Evolutionary conservation across 2,888 invertebrate genomes (phyloP).

Genomic region (Cantharis rufa): DNA sequence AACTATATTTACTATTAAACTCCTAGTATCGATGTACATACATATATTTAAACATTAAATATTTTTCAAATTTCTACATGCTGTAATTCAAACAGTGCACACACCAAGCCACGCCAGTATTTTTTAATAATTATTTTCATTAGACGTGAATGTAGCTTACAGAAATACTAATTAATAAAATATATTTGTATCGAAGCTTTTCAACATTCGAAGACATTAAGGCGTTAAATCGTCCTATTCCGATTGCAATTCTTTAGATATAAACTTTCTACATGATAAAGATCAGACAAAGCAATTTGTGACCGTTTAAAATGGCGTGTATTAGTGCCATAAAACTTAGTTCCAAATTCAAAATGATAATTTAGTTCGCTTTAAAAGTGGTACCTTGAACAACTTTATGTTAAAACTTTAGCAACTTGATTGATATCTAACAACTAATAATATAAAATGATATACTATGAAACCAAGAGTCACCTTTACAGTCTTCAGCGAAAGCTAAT

Average conservation of each 20-base stretch:
- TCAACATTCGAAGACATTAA: neutral
- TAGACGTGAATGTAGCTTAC: no score
- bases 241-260: neutral
- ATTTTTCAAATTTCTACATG: no score
- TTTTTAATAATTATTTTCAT: no score
- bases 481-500: neutral
- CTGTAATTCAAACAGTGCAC: no score
- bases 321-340: neutral
- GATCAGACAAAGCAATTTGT: slow-evolving; percentile 2
- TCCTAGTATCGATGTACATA: no score
- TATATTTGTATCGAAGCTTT: neutral
- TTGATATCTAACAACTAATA: slow-evolving; percentile 1
- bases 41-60: no score
- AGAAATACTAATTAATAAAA: neutral
- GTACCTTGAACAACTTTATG: neutral
- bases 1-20: no score
- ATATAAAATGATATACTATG: neutral
- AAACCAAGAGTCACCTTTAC: neutral
- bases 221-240: neutral
- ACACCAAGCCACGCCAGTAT: no score
- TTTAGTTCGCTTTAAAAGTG: slow-evolving; percentile 1
- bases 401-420: slow-evolving; percentile 3
- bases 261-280: neutral
- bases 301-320: slow-evolving; percentile 1
- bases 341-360: slow-evolving; percentile 3